Evolutionary conservation across 2,888 invertebrate genomes (phyloP).

Genomic region (Steinernema carpocapsae): DNA sequence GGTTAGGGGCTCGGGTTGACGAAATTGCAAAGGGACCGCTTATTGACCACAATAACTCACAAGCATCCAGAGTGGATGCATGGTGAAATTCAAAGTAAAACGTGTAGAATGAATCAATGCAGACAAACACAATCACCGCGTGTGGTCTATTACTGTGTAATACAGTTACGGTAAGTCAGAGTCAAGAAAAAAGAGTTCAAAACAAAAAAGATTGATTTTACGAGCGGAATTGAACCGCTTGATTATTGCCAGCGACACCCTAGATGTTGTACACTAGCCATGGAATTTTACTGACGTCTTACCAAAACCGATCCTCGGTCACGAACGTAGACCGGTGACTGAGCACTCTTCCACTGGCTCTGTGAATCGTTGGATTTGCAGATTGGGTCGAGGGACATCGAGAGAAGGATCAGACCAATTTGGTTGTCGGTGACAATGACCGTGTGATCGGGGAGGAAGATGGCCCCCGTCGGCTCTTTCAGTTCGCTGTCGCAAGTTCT

Average conservation of each 20-base stretch:
- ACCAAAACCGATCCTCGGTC: slow-evolving; percentile 29
- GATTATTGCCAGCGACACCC: too few species aligned
- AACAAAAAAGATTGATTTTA: too few species aligned
- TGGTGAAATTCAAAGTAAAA: not conserved
- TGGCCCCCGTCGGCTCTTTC: slow-evolving; percentile 21
- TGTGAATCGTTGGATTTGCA: slow-evolving; percentile 16
- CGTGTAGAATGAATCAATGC: not conserved
- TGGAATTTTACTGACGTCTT: not conserved
- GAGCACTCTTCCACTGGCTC: slow-evolving; percentile 13
- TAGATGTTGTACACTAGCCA: not conserved
- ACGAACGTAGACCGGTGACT: slow-evolving; percentile 22
- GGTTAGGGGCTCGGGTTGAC: too few species aligned
- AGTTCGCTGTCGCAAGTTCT: slow-evolving; percentile 14
- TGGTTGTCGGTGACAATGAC: slow-evolving; percentile 25
- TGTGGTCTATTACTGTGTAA: not conserved
- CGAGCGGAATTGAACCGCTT: too few species aligned
- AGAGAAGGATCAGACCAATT: slow-evolving; percentile 6
- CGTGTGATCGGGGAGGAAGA: slow-evolving; percentile 28
- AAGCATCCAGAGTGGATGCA: not conserved
- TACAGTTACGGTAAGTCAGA: too few species aligned
- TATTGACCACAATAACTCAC: not conserved
- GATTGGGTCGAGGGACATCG: slow-evolving; percentile 21
- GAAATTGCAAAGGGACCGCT: too few species aligned
- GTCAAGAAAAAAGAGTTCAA: too few species aligned
- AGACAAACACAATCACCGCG: not conserved